Conservation (phyloP, 37 sponge, comb jelly and placozoan species). For the Cliona cf. orientalis region DNA sequence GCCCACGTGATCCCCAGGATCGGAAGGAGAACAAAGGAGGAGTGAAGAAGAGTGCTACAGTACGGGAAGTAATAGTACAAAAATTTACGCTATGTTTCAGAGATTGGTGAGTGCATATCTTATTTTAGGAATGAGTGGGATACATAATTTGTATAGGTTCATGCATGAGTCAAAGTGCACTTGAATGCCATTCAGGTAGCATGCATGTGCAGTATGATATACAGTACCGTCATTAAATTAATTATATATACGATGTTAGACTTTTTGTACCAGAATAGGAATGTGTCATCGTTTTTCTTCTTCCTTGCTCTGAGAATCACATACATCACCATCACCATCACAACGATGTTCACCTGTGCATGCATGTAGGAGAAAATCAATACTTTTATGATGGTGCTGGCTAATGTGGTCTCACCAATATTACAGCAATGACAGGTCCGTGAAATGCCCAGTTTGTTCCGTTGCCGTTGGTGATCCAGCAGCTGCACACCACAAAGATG, state of each 20-base stretch:
- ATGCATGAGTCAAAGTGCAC: no score
- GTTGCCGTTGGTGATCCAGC: conserved; percentile 60
- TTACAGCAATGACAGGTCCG: conserved; percentile 60
- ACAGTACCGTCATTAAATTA: not conserved
- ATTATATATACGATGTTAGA: no score
- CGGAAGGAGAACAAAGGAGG: conserved; percentile 68
- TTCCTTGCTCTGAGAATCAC: conserved; percentile 41
- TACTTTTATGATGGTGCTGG: not conserved
- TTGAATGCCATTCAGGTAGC: no score
- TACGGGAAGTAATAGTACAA: no score
- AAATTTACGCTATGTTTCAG: not conserved
- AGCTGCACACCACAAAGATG: conserved; percentile 17
- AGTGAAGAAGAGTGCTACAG: conserved; percentile 52
- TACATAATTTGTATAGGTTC: not conserved
- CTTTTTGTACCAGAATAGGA: conserved; percentile 38
- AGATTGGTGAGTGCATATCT: not conserved
- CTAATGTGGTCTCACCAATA: conserved; percentile 40
- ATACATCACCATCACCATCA: conserved; percentile 29
- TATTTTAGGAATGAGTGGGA: not conserved
- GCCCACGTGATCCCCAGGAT: conserved; percentile 76
- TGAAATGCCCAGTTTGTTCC: conserved; percentile 71
- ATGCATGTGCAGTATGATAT: no score
- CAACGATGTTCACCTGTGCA: conserved; percentile 49
- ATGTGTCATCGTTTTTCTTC: conserved; percentile 30
- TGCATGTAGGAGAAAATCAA: not conserved